A percentile compares a stretch with the other conserved stretches of the same genome.
Evolutionary conservation across 2,888 invertebrate species (phyloP).

Genomic region (Drosophila peninsularis): DNA sequence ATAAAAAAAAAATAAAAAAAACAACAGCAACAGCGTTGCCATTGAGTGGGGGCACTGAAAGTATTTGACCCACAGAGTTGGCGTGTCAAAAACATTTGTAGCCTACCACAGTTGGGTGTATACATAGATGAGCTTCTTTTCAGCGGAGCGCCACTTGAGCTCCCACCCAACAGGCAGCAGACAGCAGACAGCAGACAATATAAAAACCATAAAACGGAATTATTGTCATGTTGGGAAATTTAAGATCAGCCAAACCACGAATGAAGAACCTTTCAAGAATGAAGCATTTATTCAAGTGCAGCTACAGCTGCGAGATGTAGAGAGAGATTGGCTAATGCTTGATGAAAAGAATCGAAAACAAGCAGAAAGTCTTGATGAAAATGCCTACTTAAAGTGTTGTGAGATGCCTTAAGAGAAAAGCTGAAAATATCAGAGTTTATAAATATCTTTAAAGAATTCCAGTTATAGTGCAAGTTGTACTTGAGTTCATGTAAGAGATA

Average conservation of each 20-base stretch:
- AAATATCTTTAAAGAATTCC: background rate
- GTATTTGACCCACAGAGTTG: slow-evolving; percentile 74
- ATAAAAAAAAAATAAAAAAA: slow-evolving; percentile 19
- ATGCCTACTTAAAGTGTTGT: too few relatives aligned
- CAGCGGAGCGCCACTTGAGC: slow-evolving; percentile 22
- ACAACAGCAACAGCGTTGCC: slow-evolving; percentile 34
- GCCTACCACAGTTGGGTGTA: slow-evolving; percentile 6
- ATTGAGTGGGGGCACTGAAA: slow-evolving; percentile 38
- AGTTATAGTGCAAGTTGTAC: too few relatives aligned
- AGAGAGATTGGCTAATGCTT: background rate
- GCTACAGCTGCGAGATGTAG: background rate
- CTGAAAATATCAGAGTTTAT: background rate
- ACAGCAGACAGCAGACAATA: slow-evolving; percentile 42
- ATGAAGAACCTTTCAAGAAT: slow-evolving; percentile 8
- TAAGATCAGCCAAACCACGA: slow-evolving; percentile 13
- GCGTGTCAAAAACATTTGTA: slow-evolving; percentile 78
- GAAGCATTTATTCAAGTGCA: slow-evolving; percentile 22
- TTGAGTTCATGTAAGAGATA: too few relatives aligned
- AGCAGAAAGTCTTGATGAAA: background rate
- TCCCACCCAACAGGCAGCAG: slow-evolving; percentile 27
- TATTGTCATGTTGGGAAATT: slow-evolving; percentile 37
- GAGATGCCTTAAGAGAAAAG: background rate
- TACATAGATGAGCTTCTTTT: slow-evolving; percentile 5
- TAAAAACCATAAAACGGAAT: slow-evolving; percentile 44
- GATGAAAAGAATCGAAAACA: background rate